Base-by-base conservation (phyloP, 1,140 invertebrate species). In the Aphaenogaster rudis region DNA sequence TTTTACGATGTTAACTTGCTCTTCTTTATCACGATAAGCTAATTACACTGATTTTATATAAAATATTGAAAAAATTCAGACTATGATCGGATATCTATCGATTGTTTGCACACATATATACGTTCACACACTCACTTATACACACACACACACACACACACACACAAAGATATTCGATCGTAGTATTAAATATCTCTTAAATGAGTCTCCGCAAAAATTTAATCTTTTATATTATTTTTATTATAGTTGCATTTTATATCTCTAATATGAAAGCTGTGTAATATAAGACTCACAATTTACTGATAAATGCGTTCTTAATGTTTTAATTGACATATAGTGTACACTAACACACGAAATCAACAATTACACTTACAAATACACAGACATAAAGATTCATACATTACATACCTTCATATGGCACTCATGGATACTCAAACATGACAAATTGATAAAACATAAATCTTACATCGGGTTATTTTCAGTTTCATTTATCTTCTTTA, bases 291-390 rank as follows among this genome's bases (percentile, higher is more conserved):
- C 8, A 8, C 50, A 36, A 13, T 36, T 52, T 59, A 39, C n/a
- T 33, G 28, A 89, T 64, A 42, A 54, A 45, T 78, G 39, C 33
- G 52, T 36, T 74, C 42, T 50, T 63, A 39, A n/a, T 21, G 28
- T 36, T 50, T 3, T 21, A 74, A 48, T 52, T 57, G 17, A 72
- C 4, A 63, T 45, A 42, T 6, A 81, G 33, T 71, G 57, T 36
- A 78, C 74, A 69, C 78, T 69, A 28, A 78, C 79, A 90, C 52
- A 82, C 66, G 84, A 42, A 17, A 77, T 87, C 36, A 76, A 86
- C 81, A 88, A 87, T 87, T 89, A 90, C 84, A 90, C 86, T 86
- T 59, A 90, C 81, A 86, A 59, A 59, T 86, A 88, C 36, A 66
- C 63, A 87, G 45, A 89, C 66, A 85, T 42, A 45, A 79, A 86